Base-by-base conservation (phyloP, 2,888 invertebrate species). In the Allolobophora icterica region DNA sequence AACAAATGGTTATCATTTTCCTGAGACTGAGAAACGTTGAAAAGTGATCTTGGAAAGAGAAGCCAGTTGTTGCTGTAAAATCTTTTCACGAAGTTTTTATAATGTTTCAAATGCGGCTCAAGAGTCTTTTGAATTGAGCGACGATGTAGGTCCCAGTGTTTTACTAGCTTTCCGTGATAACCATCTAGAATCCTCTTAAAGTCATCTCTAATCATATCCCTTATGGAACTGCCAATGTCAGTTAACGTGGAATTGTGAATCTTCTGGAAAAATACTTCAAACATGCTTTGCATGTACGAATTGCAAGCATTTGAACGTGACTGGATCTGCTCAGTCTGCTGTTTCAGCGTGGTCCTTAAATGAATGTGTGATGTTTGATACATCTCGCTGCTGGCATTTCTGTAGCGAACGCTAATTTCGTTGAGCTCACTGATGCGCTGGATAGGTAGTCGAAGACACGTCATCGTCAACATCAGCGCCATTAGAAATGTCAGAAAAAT, bases 401-500 rank as follows among this genome's bases (percentile, higher is more conserved):
- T 24, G 87, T 87, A 87, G 2, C 35, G 34, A 87, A 87, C 21
- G 15, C 35, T 17, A 35, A 87, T 35, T 17, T 35, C 38, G 8
- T 87, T 19, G 38, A 87, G 38, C 19, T 87, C 87, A 38, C 21
- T 24, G 24, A 87, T 38, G 8, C 38, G 87, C 24, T 34, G 35
- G 35, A 87, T 87, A 19, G 87, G 34, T 24, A 24, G 87, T 24
- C 24, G 87, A 35, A 35, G 35, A 38, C 30, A 87, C 5, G 87
- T 35, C 35, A 35, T 35, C 21, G 35, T n/a, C 38, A 87, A 34
- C 21, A 33, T 35, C 34, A 35, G 35, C 8, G 38, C 35, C 38
- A 38, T 87, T 33, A 87, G 38, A 38, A 87, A 87, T 87, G 87
- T 87, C 24, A 38, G 35, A 6, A 87, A 87, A 87, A 87, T 34